Percentiles rank a stretch among this genome's conserved stretches.
These are phyloP conservation scores for Drosophila nr. medialis DNA, from an alignment of 2,888 invertebrate genomes.

Conservation along the genomic window DNA sequence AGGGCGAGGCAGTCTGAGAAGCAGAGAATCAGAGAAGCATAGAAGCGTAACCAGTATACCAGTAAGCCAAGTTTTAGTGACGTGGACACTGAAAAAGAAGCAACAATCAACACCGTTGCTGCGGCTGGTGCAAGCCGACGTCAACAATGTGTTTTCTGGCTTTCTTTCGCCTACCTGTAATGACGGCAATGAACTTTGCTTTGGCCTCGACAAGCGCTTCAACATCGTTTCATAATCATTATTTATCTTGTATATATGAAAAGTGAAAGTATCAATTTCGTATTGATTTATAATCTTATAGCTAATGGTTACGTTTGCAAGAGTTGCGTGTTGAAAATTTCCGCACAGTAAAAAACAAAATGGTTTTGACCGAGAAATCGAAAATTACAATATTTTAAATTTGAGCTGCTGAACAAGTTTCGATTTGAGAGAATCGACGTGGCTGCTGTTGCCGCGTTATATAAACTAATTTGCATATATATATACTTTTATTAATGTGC, in stretches of 20 bases:
- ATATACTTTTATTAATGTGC: constrained; percentile 36
- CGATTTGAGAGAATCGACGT: constrained; percentile 30
- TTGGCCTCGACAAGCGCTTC: constrained; percentile 25
- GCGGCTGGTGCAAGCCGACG: constrained; percentile 1
- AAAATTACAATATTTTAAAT: constrained; percentile 17
- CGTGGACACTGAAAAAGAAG: constrained; percentile 63
- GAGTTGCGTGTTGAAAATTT: constrained; percentile 25
- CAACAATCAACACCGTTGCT: constrained; percentile 11
- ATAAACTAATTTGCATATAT: constrained; percentile 66
- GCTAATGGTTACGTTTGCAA: constrained; percentile 24
- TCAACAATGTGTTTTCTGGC: constrained; percentile 39
- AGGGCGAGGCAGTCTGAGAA: constrained; percentile 21
- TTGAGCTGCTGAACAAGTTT: constrained; percentile 59
- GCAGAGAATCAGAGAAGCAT: constrained; percentile 21
- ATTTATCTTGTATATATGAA: constrained; percentile 24
- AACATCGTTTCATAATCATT: constrained; percentile 62
- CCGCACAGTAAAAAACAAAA: neutral
- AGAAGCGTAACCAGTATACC: constrained; percentile 69
- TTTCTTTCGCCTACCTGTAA: constrained; percentile 62
- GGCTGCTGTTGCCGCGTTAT: constrained; percentile 38
- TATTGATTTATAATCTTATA: constrained; percentile 17
- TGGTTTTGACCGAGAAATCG: constrained; percentile 18
- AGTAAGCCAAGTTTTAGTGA: constrained; percentile 62
- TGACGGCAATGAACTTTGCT: constrained; percentile 69
- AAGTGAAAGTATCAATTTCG: constrained; percentile 61